These are phyloP conservation scores for Listronotus bonariensis DNA, from an alignment of 1,140 invertebrate genomes.

Conservation along the genomic window DNA sequence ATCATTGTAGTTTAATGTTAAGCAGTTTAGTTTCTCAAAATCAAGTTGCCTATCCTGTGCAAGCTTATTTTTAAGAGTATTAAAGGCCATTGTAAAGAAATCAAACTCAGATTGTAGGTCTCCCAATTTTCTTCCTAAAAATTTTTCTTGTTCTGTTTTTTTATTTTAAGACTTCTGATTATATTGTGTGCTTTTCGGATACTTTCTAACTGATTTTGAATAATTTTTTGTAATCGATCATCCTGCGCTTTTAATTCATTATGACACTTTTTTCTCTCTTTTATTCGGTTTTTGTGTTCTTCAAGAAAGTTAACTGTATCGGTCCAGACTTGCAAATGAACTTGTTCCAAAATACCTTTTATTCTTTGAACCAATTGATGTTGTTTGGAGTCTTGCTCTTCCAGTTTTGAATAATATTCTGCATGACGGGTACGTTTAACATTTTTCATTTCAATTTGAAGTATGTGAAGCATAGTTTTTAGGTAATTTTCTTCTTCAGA, in stretches of 20 bases:
- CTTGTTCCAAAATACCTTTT: constrained; percentile 38
- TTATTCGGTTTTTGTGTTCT: constrained; percentile 33
- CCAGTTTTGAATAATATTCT: constrained; percentile 48
- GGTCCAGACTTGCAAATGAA: constrained; percentile 36
- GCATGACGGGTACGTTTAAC: constrained; percentile 40
- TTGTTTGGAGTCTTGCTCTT: constrained; percentile 44
- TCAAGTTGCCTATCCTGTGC: constrained; percentile 35
- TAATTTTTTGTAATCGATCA: constrained; percentile 39
- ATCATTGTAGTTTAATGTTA: constrained; percentile 40
- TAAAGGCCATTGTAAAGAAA: constrained; percentile 40
- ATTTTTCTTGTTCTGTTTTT: constrained; percentile 34
- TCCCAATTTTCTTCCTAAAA: constrained; percentile 27
- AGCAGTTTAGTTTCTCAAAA: constrained; percentile 28
- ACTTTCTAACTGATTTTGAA: constrained; percentile 38
- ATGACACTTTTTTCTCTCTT: constrained; percentile 40
- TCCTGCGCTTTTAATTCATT: constrained; percentile 39
- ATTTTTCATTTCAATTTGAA: constrained; percentile 42
- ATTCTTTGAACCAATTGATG: constrained; percentile 37
- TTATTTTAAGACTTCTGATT: constrained; percentile 39
- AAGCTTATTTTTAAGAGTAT: constrained; percentile 40
- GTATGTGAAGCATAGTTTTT: constrained; percentile 46
- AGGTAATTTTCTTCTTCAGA: constrained; percentile 44
- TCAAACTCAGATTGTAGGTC: constrained; percentile 39
- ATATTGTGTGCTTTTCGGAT: constrained; percentile 32
- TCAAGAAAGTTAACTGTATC: constrained; percentile 38